Evolutionary conservation across 2,113 vertebrate genomes (phyloP), one percentile per base, ranked within the genome.

Genomic region (Triplophysa rosa): DNA sequence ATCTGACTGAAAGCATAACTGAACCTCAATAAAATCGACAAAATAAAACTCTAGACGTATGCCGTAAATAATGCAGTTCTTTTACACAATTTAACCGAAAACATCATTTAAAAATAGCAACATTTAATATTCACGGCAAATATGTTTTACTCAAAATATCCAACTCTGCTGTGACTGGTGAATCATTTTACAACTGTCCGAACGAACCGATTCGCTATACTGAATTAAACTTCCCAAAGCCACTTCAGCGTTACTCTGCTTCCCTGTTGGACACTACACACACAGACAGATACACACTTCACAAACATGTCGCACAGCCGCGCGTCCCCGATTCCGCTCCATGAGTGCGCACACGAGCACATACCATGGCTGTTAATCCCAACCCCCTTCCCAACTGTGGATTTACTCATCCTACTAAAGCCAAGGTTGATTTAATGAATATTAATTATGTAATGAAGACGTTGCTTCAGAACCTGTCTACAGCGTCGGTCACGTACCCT

Each of bases 331-430:
- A 86, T 62, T 79, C 52, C n/a, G 23, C 47, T 69, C 58, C 63
- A 58, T 52, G 84, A 56, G 86, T 90, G 91, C 87, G 90, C 90
- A 1, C 85, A 52, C 75, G 76, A 14, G 45, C 64, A 91, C 93
- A 94, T 94, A 93, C 92, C 92, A 86, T 84, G 82, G 82, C 88
- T 84, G 81, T 87, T 84, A 84, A 70, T 71, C 85, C 89, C 88
- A 89, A 78, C 87, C 86, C 82, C 86, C 47, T 75, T 77, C 82
- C 68, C 59, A 69, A 9, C 76, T 70, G 84, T 76, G 17, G 21
- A 69, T 9, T 29, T 45, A 64, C 54, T 17, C 74, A 84, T 17
- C 78, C 85, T 76, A 56, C 67, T 62, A 52, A 40, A 24, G 24
- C 58, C 26, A 66, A 8, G 74, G 42, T 14, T 21, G 29, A 19